Evolutionary conservation across 2,888 invertebrate species (phyloP).

Genomic region (Cosmia pyralina): DNA sequence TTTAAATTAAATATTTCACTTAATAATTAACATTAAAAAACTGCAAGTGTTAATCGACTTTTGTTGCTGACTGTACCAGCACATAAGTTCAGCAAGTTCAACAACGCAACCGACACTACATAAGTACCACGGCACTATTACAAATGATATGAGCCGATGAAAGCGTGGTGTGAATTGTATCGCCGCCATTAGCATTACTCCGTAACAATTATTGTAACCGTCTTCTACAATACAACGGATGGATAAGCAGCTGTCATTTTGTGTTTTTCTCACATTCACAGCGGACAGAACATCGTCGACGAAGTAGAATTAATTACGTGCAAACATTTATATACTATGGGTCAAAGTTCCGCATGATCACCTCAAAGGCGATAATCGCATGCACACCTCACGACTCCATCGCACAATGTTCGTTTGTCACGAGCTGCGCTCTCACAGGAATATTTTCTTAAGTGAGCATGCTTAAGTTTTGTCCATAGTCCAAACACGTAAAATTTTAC

Average conservation of each 20-base stretch:
- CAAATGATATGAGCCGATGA: slow-evolving; percentile 27
- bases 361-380: too few species aligned
- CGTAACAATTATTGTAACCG: slow-evolving; percentile 44
- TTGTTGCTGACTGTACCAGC: too few species aligned
- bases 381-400: too few species aligned
- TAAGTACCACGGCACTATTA: background rate
- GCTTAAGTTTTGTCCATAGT: too few species aligned
- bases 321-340: slow-evolving; percentile 3
- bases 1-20: too few species aligned
- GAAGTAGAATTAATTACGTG: slow-evolving; percentile 24
- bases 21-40: too few species aligned
- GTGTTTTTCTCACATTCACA: slow-evolving; percentile 42
- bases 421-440: too few species aligned
- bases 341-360: too few species aligned
- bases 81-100: slow-evolving; percentile 1
- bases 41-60: too few species aligned
- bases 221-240: slow-evolving; percentile 51
- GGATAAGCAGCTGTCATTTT: slow-evolving; percentile 42
- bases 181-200: slow-evolving; percentile 27
- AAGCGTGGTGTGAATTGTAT: slow-evolving; percentile 41
- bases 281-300: slow-evolving; percentile 26
- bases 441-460: too few species aligned
- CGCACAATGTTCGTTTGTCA: too few species aligned
- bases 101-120: background rate
- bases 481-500: background rate